Evolutionary conservation across 2,797 vertebrate genomes (phyloP), one percentile per base, ranked within the genome.

Genomic region (Spinus olivaceus): DNA sequence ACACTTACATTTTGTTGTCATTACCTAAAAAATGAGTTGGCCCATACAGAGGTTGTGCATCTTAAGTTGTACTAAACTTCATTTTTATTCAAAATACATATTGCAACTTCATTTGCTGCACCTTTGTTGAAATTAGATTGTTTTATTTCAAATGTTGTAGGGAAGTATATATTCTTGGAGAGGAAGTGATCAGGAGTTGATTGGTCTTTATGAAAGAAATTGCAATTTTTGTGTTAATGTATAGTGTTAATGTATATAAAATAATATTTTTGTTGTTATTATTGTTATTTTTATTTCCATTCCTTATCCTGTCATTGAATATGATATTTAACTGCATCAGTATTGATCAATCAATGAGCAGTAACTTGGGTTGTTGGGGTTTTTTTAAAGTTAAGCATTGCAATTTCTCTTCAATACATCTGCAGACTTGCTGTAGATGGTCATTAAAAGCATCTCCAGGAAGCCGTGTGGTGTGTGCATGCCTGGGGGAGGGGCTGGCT

Each of bases 351-450:
- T 67, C 59, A 24, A 24, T 86, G 21, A 88, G 15, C 8, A 28
- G 12, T 53, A 57, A 57, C 41, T 67, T 66, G 22, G 4, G 70
- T 32, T 66, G 20, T 23, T 50, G 7, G 6, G 4, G 0, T 30
- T 22, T 64, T 94, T 95, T 95, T 86, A 11, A 86, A 88, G 70
- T 53, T 96, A 63, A 93, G 91, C 72, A 76, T 90, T 97, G 83
- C 92, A 25, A 17, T 94, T 96, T 83, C 86, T 96, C n/a, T 96
- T 83, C 87, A 83, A 76, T 96, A 81, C 84, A 94, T 94, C 95
- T 97, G 90, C 93, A 96, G 37, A 93, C 81, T 95, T 93, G 95
- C 92, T 97, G 77, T 95, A 94, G 92, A 97, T 92, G 93, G 87
- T 86, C 90, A 67, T 96, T 91, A 78, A 78, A 90, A 95, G 90